Conservation (phyloP, 2,113 vertebrate species). For the Clarias gariepinus region DNA sequence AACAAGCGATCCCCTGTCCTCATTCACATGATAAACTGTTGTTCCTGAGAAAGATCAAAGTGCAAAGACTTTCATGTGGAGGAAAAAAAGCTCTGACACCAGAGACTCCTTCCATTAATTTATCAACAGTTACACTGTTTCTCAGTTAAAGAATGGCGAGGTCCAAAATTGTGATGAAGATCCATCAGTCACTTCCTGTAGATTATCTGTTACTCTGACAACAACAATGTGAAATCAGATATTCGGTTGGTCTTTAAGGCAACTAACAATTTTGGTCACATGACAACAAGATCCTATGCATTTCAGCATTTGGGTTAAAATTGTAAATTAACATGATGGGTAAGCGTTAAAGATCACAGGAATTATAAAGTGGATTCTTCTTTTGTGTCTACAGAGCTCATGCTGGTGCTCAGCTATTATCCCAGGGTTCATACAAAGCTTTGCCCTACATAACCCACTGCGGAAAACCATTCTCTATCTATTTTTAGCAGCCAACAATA, state of each 20-base stretch:
- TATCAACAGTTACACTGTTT: neutral
- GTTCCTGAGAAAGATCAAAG: too few species aligned
- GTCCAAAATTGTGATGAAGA: neutral
- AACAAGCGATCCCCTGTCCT: too few species aligned
- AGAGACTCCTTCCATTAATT: neutral
- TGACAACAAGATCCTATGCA: neutral
- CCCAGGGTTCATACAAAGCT: neutral
- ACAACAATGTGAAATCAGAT: neutral
- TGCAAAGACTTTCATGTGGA: too few species aligned
- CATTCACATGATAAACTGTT: too few species aligned
- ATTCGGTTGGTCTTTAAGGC: neutral
- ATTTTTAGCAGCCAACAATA: constrained; percentile 9
- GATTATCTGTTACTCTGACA: neutral
- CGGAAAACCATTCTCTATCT: neutral
- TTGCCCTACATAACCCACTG: constrained; percentile 23
- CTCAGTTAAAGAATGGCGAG: too few species aligned
- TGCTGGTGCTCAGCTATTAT: neutral
- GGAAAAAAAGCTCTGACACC: too few species aligned
- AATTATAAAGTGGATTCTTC: neutral
- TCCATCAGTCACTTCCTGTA: neutral
- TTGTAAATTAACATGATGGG: neutral
- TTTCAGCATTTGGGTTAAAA: neutral
- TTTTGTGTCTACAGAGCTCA: neutral
- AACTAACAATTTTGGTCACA: neutral
- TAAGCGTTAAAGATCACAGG: neutral